A percentile compares a stretch with the other conserved stretches of the same genome.
These are phyloP conservation scores for Danio kyathit DNA, from an alignment of 2,797 vertebrate species.

Conservation along the genomic window DNA sequence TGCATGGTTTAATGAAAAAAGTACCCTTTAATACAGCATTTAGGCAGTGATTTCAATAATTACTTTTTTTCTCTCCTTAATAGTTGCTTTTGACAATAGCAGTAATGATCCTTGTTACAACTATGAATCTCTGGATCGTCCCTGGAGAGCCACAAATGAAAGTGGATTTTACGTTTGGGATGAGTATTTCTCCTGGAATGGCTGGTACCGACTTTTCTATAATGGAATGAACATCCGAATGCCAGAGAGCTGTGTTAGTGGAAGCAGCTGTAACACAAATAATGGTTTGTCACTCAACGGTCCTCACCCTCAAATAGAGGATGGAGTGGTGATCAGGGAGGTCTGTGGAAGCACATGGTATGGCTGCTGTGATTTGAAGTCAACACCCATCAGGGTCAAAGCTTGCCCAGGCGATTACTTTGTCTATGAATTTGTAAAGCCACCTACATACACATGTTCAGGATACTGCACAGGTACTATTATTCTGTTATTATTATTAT, in stretches of 20 bases:
- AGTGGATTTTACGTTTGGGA: neutral
- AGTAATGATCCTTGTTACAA: constrained; percentile 33
- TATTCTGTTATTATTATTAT: neutral
- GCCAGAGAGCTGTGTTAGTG: constrained; percentile 24
- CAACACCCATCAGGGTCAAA: constrained; percentile 19
- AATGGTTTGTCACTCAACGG: constrained; percentile 19
- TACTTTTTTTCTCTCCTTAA: neutral
- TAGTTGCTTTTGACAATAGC: neutral
- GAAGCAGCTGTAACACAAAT: neutral
- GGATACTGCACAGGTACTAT: constrained; percentile 27
- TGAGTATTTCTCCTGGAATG: neutral
- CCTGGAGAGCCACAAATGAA: constrained; percentile 41
- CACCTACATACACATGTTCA: neutral
- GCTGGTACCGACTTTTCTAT: constrained; percentile 43
- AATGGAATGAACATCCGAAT: constrained; percentile 11
- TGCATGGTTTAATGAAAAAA: neutral
- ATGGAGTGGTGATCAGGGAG: constrained; percentile 5
- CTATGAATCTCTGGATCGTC: constrained; percentile 37
- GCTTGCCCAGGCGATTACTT: constrained; percentile 25
- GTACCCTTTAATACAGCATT: neutral
- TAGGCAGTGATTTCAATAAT: neutral
- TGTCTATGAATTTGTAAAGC: constrained; percentile 34
- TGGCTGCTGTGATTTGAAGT: neutral
- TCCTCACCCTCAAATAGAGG: constrained; percentile 26
- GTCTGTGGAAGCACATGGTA: neutral